Evolutionary conservation across 2,113 vertebrate species (phyloP).

Genomic region (Callaeas wilsoni): DNA sequence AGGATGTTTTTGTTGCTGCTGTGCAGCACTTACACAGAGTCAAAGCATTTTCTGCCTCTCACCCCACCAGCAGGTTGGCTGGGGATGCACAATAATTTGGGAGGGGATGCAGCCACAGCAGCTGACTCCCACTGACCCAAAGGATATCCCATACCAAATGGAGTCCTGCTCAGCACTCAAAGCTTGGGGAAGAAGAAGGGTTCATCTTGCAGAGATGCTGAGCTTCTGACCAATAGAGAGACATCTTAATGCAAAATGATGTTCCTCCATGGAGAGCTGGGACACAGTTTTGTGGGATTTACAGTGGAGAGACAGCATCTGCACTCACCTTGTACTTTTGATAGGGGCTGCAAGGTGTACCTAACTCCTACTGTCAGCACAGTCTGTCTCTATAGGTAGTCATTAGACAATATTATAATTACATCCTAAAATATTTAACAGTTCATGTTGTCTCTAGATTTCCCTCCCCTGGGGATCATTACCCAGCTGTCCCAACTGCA

Average conservation of each 20-base stretch:
- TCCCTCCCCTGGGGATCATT: not conserved
- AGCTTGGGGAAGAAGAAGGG: not conserved
- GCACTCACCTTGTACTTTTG: rapidly evolving
- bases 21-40: not conserved
- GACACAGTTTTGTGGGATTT: not conserved
- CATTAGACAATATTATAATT: not conserved
- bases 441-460: not conserved
- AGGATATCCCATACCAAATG: not conserved
- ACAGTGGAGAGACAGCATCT: not conserved
- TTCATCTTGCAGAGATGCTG: not conserved
- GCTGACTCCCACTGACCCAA: not conserved
- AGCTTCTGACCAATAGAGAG: not conserved
- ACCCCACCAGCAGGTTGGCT: not conserved
- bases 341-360: not conserved
- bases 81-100: not conserved
- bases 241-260: not conserved
- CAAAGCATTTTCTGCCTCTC: not conserved
- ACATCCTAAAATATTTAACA: not conserved
- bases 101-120: not conserved
- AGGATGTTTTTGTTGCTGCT: not conserved
- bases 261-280: not conserved
- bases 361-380: not conserved
- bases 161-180: not conserved
- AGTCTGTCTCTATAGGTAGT: not conserved
- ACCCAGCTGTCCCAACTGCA: not conserved